Percentiles rank a stretch among this genome's conserved stretches.
Evolutionary conservation across 2,888 invertebrate genomes (phyloP).

Genomic region (Sphinx pinastri): DNA sequence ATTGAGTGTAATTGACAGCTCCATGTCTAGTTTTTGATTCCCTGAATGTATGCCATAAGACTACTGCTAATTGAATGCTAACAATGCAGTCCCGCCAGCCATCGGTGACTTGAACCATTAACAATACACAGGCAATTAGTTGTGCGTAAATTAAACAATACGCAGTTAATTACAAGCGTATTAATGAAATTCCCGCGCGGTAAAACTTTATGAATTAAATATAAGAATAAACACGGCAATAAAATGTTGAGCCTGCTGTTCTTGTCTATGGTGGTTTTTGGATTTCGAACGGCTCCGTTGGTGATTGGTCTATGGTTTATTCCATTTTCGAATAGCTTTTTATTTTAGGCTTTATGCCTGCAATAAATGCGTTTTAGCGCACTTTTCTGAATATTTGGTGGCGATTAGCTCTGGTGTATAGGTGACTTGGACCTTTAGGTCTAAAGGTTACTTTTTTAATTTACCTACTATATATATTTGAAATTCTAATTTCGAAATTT

Average conservation of each 20-base stretch:
- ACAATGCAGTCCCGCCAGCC: conserved; percentile 13
- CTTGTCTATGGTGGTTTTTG: background rate
- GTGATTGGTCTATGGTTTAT: too few species aligned
- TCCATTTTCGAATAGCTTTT: too few species aligned
- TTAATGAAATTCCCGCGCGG: background rate
- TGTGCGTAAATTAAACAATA: conserved; percentile 15
- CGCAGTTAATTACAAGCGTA: background rate
- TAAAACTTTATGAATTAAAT: background rate
- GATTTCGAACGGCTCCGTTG: background rate
- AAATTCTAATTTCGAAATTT: too few species aligned
- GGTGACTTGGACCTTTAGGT: too few species aligned
- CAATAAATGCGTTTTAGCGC: too few species aligned
- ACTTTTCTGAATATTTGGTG: too few species aligned
- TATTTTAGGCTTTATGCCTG: too few species aligned
- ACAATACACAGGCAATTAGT: conserved; percentile 10
- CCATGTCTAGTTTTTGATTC: too few species aligned
- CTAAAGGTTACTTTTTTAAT: too few species aligned
- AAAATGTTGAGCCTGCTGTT: background rate
- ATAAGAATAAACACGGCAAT: background rate
- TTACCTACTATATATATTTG: too few species aligned
- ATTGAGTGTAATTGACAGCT: too few species aligned
- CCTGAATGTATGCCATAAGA: background rate
- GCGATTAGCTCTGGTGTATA: too few species aligned
- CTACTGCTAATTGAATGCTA: background rate
- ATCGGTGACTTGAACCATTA: conserved; percentile 24